A percentile compares a stretch with the other conserved stretches of the same genome.
Evolutionary conservation across 2,113 vertebrate species (phyloP).

Genomic region (Merops nubicus): DNA sequence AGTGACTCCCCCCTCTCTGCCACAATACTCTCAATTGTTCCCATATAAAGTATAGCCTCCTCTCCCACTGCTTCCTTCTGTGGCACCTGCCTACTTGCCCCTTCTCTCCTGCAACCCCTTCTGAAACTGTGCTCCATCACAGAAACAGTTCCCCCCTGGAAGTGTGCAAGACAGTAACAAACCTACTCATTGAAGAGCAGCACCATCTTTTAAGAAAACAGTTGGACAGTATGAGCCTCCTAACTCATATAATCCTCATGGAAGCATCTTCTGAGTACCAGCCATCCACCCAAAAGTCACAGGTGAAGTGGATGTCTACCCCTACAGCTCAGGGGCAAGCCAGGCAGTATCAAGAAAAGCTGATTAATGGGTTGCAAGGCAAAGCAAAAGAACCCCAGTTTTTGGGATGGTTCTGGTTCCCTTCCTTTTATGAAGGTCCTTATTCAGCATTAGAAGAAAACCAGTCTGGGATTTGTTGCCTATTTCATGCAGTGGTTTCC

Average conservation of each 20-base stretch:
- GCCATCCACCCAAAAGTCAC: neutral
- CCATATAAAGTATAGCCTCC: neutral
- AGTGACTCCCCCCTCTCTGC: too few relatives aligned
- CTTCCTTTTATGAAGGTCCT: neutral
- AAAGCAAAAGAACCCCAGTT: neutral
- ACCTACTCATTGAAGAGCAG: neutral
- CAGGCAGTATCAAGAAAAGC: neutral
- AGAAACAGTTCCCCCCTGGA: neutral
- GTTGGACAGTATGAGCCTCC: neutral
- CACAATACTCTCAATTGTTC: neutral
- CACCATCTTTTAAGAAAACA: neutral
- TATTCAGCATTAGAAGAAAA: neutral
- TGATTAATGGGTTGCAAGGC: neutral
- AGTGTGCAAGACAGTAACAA: neutral
- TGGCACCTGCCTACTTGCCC: neutral
- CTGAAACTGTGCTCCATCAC: neutral
- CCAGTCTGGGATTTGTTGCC: neutral
- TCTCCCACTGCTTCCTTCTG: neutral
- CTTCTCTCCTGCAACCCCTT: neutral
- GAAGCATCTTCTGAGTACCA: neutral
- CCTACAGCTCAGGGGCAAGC: neutral
- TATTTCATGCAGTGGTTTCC: neutral
- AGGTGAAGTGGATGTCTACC: neutral
- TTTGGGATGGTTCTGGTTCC: neutral
- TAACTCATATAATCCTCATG: neutral